These are phyloP conservation scores for Apostichopus leukothele DNA, from an alignment of 53 echinoderm and acorn worm species.

Conservation along the genomic window DNA sequence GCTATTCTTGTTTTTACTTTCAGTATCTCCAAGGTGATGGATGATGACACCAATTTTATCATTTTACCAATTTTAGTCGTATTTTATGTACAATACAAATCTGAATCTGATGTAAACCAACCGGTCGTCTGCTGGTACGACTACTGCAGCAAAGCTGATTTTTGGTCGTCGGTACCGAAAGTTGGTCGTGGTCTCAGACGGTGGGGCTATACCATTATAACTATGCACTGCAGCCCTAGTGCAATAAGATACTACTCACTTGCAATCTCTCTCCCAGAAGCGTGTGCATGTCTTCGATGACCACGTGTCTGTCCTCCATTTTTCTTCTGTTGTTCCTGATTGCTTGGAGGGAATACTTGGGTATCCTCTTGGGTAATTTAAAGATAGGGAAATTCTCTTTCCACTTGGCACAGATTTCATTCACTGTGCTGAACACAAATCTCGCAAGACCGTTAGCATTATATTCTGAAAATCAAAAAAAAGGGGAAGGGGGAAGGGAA, in stretches of 20 bases:
- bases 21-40: no score
- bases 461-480: slow-evolving; percentile 56
- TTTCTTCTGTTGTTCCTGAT: slow-evolving; percentile 93
- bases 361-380: slow-evolving; percentile 60
- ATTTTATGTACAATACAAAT: no score
- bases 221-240: no score
- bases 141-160: no score
- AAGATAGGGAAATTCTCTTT: slow-evolving; percentile 67
- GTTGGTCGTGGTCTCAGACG: no score
- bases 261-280: slow-evolving; percentile 70
- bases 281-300: slow-evolving; percentile 78
- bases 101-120: no score
- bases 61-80: no score
- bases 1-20: no score
- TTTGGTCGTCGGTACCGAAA: no score
- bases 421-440: slow-evolving; percentile 79
- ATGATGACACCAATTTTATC: no score
- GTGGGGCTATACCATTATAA: no score
- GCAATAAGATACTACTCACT: slow-evolving; percentile 30
- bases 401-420: slow-evolving; percentile 89
- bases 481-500: background rate
- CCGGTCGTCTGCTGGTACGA: no score
- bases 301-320: slow-evolving; percentile 96
- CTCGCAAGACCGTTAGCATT: slow-evolving; percentile 84
- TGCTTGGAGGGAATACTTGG: slow-evolving; percentile 71